phyloP scores from a whole-genome alignment of 2,113 vertebrate genomes.

The Sminthopsis crassicaudata region DNA sequence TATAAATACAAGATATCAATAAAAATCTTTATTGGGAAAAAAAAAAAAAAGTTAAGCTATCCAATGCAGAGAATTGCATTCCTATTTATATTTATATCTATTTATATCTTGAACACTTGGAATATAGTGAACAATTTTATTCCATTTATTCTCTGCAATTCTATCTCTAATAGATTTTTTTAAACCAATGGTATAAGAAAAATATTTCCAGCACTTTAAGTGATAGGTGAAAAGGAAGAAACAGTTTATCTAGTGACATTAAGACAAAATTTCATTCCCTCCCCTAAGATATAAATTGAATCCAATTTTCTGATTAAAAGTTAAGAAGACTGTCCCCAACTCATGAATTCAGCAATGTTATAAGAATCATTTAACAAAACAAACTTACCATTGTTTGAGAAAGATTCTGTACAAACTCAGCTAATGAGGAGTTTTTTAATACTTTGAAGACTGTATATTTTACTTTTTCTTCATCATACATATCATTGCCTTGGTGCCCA shows the following conservation, averaged over 20 bases:
- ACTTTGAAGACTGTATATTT: conserved; percentile 99
- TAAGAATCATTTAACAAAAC: background rate
- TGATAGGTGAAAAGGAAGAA: background rate
- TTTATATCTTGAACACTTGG: background rate
- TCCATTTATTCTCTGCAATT: background rate
- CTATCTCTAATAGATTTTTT: background rate
- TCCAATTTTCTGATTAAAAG: background rate
- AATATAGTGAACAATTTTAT: background rate
- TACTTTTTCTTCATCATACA: conserved; percentile 99
- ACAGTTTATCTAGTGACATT: background rate
- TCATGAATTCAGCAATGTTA: background rate
- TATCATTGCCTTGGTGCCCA: conserved; percentile 99
- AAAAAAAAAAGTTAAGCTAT: background rate
- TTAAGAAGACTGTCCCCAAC: background rate
- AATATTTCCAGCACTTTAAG: background rate
- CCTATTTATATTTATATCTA: no score
- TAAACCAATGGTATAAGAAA: background rate
- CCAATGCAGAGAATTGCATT: background rate
- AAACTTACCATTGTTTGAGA: conserved; percentile 98
- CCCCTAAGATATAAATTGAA: background rate
- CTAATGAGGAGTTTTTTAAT: conserved; percentile 96
- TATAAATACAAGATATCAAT: background rate
- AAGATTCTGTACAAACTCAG: conserved; percentile 98
- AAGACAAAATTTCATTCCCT: background rate
- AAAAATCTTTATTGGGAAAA: background rate